A percentile compares a stretch with the other conserved stretches of the same genome.
phyloP scores from a whole-genome alignment of 2,797 vertebrate species.

The Pangasius macronema region DNA sequence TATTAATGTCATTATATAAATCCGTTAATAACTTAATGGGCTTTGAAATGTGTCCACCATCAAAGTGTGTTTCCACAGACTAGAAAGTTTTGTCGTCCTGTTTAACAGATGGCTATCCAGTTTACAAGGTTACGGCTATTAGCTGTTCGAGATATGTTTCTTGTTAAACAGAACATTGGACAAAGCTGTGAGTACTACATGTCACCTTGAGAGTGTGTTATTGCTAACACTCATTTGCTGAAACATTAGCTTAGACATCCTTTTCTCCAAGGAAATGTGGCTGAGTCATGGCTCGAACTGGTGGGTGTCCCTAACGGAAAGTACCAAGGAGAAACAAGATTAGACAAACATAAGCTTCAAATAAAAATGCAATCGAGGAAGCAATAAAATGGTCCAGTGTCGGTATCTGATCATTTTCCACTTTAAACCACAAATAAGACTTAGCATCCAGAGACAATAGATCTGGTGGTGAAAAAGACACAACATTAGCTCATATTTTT shows the following conservation, averaged over 20 bases:
- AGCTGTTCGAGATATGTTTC: background rate
- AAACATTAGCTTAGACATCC: conserved; percentile 55
- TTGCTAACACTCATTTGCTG: conserved; percentile 44
- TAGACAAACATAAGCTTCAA: conserved; percentile 69
- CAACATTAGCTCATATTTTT: conserved; percentile 40
- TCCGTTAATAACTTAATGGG: background rate
- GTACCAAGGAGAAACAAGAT: conserved; percentile 73
- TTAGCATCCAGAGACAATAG: conserved; percentile 50
- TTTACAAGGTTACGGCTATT: conserved; percentile 33
- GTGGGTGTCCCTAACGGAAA: conserved; percentile 67
- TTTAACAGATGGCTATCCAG: conserved; percentile 35
- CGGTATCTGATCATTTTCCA: conserved; percentile 67
- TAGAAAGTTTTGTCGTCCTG: conserved; percentile 32
- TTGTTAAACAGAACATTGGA: conserved; percentile 30
- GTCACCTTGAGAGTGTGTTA: conserved; percentile 61
- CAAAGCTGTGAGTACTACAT: conserved; percentile 16
- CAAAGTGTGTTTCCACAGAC: conserved; percentile 44
- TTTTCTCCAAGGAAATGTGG: conserved; percentile 57
- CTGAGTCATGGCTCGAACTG: conserved; percentile 61
- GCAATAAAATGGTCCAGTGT: conserved; percentile 63
- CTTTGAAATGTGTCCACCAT: conserved; percentile 37
- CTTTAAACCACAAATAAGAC: conserved; percentile 58
- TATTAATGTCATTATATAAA: conserved; percentile 13
- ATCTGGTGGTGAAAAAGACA: conserved; percentile 29
- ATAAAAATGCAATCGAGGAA: conserved; percentile 63